Evolutionary conservation across 2,797 vertebrate genomes (phyloP), one percentile per base, ranked within the genome.

Genomic region (Pelodytes ibericus): DNA sequence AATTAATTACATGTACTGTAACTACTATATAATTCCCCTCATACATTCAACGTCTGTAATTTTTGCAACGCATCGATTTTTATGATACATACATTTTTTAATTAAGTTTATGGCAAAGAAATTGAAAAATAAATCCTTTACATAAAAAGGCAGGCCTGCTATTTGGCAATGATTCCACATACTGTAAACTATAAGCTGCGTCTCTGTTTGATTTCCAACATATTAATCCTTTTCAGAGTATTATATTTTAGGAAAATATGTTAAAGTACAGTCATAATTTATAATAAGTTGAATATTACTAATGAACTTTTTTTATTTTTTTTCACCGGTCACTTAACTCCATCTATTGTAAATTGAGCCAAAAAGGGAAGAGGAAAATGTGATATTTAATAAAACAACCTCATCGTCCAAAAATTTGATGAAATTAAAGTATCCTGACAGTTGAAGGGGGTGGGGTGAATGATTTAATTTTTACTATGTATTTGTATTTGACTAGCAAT

Each of bases 201-300:
- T 71, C 66, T 44, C 33, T 51, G 33, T 64, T 77, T 77, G 18
- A 31, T 33, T 64, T 77, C 31, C 67, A 70, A 29, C 10, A 29
- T 64, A 71, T 76, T 76, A 76, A 76, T 70, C 66, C 58, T 44
- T 69, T n/a, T 69, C 3, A 57, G 67, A 64, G 47, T 36, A 77
- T 77, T 63, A 53, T 49, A 71, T 71, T 57, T 71, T 33, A 30
- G 66, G 47, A 64, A 71, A 71, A 53, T 56, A 24, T 60, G 47
- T 68, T 13, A 62, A 41, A 56, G 36, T 7, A 8, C 18, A 61
- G 31, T 62, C 57, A 62, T 69, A 70, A 76, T 62, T 76, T 70
- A 29, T 56, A 49, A 69, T 27, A 51, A 30, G 11, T 69, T 44
- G 9, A 13, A 44, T 16, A 44, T 44, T 51, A 41, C 47, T 76